Evolutionary conservation across 2,113 vertebrate species (phyloP), one percentile per base, ranked within the genome.

Genomic region (Cyanistes caeruleus): DNA sequence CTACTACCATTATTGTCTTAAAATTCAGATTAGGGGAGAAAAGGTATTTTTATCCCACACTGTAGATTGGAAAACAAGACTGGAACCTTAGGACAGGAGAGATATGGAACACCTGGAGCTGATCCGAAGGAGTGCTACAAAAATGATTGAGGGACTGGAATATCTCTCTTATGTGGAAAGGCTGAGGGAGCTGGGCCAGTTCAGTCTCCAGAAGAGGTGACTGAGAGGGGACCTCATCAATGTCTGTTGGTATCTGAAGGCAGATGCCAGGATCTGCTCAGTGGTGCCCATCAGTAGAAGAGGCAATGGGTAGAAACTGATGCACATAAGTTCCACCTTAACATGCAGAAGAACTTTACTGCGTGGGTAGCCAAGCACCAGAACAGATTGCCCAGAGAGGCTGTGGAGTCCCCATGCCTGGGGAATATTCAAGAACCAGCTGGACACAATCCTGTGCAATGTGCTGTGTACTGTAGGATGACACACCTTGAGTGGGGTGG

Each of bases 331-430:
- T 51, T 58, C 6, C 15, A 4, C 5, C 35, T 73, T 37, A 58
- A 28, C 10, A 11, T 4, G 51, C 81, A 25, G 22, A 65, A 74
- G 22, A 65, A 28, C 11, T 78, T 69, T n/a, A 23, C 7, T 10
- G 8, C 46, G 23, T 1, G 3, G 6, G 28, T 62, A 0, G 28
- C 28, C 0, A 1, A 15, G 24, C 19, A 9, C 4, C 6, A 48
- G 41, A 20, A 70, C 19, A 53, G 11, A 30, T 20, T 70, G 10
- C 3, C 4, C n/a, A 48, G 41, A 20, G 48, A 53, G 2, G 10
- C 1, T 62, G 8, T 69, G 39, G 33, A 53, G 6, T 46, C 19
- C 62, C 33, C 23, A 2, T 69, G 12, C 31, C 28, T 28, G n/a
- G 74, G 18, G 20, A 12, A 9, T 62, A n/a, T 8, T 78, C 8